Evolutionary conservation across 2,797 vertebrate species (phyloP), one percentile per base, ranked within the genome.

Genomic region (Coracias cyanogaster): DNA sequence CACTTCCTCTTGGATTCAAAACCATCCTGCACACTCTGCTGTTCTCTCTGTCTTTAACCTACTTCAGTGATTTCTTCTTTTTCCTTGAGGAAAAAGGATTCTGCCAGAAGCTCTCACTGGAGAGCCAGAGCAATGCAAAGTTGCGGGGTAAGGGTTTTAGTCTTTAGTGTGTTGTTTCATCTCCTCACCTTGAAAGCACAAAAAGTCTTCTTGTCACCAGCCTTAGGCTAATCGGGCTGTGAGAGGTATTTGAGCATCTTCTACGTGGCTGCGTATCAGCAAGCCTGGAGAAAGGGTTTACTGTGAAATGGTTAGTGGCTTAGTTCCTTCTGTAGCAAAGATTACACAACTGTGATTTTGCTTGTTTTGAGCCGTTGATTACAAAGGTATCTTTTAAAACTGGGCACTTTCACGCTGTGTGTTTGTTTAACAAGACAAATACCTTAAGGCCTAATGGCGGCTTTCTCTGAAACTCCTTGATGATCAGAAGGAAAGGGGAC

Each of bases 41-140:
- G 21, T 78, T 86, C 70, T 82, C 80, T 82, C 82, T 89, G 69
- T 92, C 64, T 89, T 96, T 95, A 95, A 84, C 93, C 85, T 92
- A 86, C 60, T 84, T 82, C 79, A 90, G 60, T 87, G 74, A 96
- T 96, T 96, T 95, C 86, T 96, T 92, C 54, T 65, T 93, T 88
- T 95, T 90, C 94, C 94, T 76, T 65, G 67, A 86, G 95, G 87
- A 90, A 94, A 89, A 65, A 88, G 14, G 74, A 91, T 89, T 80
- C 60, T 91, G 94, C 61, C 86, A 70, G 85, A 83, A 92, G 76
- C 67, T 89, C 22, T 94, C 83, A 76, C 49, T 21, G 55, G 80
- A 73, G 88, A 87, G 28, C 24, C 89, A 94, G 73, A 85, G 24
- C 91, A 93, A 96, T 94, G 31, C 74, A 48, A 77, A 90, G 76